Percentiles rank a stretch among this genome's conserved stretches.
These are phyloP conservation scores for Osmoderma eremita DNA, from an alignment of 2,888 invertebrate species.

Conservation along the genomic window DNA sequence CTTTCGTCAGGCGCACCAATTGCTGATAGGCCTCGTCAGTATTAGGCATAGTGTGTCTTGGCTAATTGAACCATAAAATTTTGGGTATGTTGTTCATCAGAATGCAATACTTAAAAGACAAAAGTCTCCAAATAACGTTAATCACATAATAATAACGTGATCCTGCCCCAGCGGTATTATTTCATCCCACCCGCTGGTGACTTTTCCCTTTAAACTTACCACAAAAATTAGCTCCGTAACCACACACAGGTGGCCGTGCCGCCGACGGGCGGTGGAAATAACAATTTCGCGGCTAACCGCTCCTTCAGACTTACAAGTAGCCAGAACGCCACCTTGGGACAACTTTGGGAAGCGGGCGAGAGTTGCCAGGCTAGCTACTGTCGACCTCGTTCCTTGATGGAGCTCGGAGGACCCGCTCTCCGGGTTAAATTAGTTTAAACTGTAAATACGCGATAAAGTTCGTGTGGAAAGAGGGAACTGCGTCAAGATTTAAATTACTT, in stretches of 20 bases:
- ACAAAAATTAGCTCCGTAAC: not conserved
- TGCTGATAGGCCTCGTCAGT: too few relatives aligned
- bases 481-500: conserved; percentile 26
- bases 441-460: conserved; percentile 32
- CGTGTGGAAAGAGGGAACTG: not conserved
- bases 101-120: too few relatives aligned
- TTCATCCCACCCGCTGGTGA: not conserved
- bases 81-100: too few relatives aligned
- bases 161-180: not conserved
- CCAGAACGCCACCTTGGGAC: conserved; percentile 22
- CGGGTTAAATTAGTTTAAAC: conserved; percentile 32
- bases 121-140: too few relatives aligned
- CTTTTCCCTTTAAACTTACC: not conserved
- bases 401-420: conserved; percentile 4
- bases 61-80: too few relatives aligned
- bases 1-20: too few relatives aligned
- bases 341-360: conserved; percentile 10
- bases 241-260: not conserved
- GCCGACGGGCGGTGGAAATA: conserved; percentile 4
- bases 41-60: too few relatives aligned
- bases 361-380: too few relatives aligned
- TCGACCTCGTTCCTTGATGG: conserved; percentile 15
- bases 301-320: conserved; percentile 17
- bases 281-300: conserved; percentile 28
- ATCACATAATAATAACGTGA: too few relatives aligned